A percentile compares a stretch with the other conserved stretches of the same genome.
phyloP scores from a whole-genome alignment of 2,113 vertebrate genomes.

The Albula glossodonta region DNA sequence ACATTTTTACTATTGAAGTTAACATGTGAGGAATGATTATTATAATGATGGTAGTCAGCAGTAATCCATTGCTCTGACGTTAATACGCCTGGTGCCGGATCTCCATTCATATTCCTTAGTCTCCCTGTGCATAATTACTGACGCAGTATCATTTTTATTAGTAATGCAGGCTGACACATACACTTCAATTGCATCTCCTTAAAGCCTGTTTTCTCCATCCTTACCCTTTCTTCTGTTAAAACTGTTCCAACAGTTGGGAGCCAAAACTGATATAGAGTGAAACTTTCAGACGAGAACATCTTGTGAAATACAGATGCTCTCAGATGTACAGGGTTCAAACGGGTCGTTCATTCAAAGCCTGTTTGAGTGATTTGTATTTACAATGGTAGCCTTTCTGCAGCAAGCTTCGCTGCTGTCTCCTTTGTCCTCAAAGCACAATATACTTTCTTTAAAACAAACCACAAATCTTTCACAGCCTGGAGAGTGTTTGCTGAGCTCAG shows the following conservation, averaged over 20 bases:
- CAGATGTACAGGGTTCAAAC: not conserved
- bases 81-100: not conserved
- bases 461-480: not conserved
- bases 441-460: not conserved
- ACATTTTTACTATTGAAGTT: not conserved
- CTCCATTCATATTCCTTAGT: not conserved
- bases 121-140: not conserved
- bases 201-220: not conserved
- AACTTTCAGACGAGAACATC: not conserved
- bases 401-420: not conserved
- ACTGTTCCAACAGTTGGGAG: not conserved
- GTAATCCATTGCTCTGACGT: not conserved
- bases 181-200: not conserved
- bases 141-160: not conserved
- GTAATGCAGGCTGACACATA: not conserved
- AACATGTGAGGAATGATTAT: not conserved
- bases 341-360: not conserved
- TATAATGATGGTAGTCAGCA: not conserved
- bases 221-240: not conserved
- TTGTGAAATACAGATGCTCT: not conserved
- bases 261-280: not conserved
- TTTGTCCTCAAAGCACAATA: not conserved
- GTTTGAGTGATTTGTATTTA: not conserved
- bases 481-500: not conserved
- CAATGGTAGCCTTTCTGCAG: not conserved